Percentiles rank a stretch among this genome's conserved stretches.
Conservation (phyloP, 2,888 invertebrate genomes). For the Exocentrus adspersus region DNA sequence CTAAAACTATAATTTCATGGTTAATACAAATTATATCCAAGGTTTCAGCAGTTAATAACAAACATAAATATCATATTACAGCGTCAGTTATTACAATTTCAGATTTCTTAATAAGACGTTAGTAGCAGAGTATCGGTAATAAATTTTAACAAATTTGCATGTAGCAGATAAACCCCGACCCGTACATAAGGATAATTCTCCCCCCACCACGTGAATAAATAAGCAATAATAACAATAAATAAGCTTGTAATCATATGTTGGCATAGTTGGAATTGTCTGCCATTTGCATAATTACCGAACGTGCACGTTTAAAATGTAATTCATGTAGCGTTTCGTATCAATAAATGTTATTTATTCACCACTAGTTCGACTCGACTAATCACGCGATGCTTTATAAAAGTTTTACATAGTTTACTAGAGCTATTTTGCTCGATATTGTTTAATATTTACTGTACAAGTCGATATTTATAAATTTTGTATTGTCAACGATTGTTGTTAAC, state of each 20-base stretch:
- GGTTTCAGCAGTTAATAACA: background rate
- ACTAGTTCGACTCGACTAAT: conserved; percentile 4
- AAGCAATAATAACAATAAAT: conserved; percentile 19
- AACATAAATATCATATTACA: background rate
- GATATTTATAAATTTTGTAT: too few species aligned
- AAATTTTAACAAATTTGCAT: conserved; percentile 8
- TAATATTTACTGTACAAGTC: too few species aligned
- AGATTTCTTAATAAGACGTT: background rate
- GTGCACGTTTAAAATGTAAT: conserved; percentile 32
- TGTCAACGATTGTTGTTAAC: too few species aligned
- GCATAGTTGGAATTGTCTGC: conserved; percentile 29
- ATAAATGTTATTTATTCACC: conserved; percentile 31
- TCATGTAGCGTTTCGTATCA: conserved; percentile 35
- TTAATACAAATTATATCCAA: background rate
- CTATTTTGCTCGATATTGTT: too few species aligned
- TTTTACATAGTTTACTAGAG: background rate
- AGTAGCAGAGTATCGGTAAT: background rate
- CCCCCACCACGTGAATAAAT: conserved; percentile 16
- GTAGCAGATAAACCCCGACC: conserved; percentile 1
- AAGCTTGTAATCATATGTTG: conserved; percentile 20
- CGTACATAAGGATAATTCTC: conserved; percentile 7
- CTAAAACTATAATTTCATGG: background rate
- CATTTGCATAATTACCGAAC: conserved; percentile 40
- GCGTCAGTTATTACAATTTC: background rate
- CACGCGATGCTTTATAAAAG: conserved; percentile 5